Evolutionary conservation across 2,888 invertebrate genomes (phyloP), one percentile per base, ranked within the genome.

Genomic region (Cataglyphis cursor): DNA sequence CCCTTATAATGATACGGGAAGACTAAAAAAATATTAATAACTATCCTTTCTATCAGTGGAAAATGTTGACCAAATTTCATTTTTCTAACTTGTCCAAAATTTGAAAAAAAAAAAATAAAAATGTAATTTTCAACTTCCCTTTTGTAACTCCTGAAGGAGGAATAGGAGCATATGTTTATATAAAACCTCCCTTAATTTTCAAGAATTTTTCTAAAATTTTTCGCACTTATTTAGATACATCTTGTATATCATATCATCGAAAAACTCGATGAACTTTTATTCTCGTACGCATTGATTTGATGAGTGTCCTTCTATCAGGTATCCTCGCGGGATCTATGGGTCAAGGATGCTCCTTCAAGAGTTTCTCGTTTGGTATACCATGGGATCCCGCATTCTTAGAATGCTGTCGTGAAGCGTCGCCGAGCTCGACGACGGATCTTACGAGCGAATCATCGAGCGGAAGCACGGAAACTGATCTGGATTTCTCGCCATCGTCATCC

Each of bases 341-440:
- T 35, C 95, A 95, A 90, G 95, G 95, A 73, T 97, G 97, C 89
- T 94, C 95, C 18, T 96, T 96, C 82, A 95, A 95, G 24, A 93
- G 95, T 61, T 95, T 96, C 75, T 95, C 95, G n/a, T 95, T 96
- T 81, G 96, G 96, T 1, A 93, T 95, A 70, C 96, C 96, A 8
- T 96, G 96, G 95, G 96, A 97, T 85, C 95, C 96, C 70, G 96
- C 97, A 0, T 97, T 96, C 90, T 94, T 95, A 64, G 95, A 96
- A 84, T 97, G 97, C 90, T 97, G 97, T 90, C 93, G 95, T 80
- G 95, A 95, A 88, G 93, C 94, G 4, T 85, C 92, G 10, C 88
- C 92, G 1, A 93, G 91, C 3, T 91, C 91, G 10, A 91, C 89
- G 24, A 54, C 80, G 10, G 86, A 90, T 31, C 70, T 78, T 9